Evolutionary conservation across 2,113 vertebrate genomes (phyloP), one percentile per base, ranked within the genome.

Genomic region (Coryphaenoides rupestris): DNA sequence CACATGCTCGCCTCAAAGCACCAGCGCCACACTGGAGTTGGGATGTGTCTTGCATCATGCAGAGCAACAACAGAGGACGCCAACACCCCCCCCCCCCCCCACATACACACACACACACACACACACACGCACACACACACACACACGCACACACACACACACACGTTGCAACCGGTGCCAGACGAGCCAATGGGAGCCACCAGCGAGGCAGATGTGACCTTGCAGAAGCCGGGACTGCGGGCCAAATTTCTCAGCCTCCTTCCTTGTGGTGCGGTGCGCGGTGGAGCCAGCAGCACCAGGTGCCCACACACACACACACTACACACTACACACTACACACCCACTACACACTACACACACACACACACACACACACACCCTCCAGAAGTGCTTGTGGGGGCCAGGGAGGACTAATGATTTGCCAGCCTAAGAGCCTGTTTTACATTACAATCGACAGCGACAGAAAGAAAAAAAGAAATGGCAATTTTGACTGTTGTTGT

Each of bases 141-240:
- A 28, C 26, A 33, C 28, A 33, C 28, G 10, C 28, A 40, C 33
- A 40, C 33, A 40, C 33, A 40, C 33, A 40, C 33, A 40, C 26
- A 28, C 78, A n/a, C 46, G 21, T 63, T 3, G 21, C 66, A 19
- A n/a, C 47, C 63, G n/a, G 72, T 88, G 87, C 85, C 83, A 88
- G 80, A 83, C 72, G 19, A 73, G 84, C 74, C 80, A 59, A 74
- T 79, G 77, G 72, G 82, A 77, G 80, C 72, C 77, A 80, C 82
- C 81, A 53, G 55, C 72, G 74, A 85, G 77, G 80, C 87, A 88
- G 84, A 81, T 91, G 84, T 91, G 86, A 88, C 85, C 87, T 88
- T 87, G 86, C 70, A 83, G 72, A 80, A 86, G 80, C 72, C 68
- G 65, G 26, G 75, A 78, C 59, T 65, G 60, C 33, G 65, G 72